Conservation (phyloP, 1,140 invertebrate species). For the Musca vetustissima region DNA sequence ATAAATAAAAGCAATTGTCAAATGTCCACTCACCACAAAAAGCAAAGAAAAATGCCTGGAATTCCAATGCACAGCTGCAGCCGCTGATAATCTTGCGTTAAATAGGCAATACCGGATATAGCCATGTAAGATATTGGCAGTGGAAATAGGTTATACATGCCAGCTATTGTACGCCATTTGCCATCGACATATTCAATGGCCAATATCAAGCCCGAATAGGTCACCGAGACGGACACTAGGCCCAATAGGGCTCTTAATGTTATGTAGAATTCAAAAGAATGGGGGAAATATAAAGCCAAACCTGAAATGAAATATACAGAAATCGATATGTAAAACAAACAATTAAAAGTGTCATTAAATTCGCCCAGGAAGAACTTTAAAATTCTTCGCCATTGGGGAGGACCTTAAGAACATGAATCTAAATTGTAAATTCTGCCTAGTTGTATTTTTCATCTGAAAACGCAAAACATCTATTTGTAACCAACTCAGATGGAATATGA, state of each 20-base stretch:
- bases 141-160: slow-evolving; percentile 73
- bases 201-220: slow-evolving; percentile 72
- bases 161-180: slow-evolving; percentile 72
- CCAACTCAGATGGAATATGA: no score
- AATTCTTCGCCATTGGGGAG: no score
- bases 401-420: no score
- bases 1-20: not conserved
- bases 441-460: no score
- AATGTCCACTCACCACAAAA: slow-evolving; percentile 62
- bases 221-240: slow-evolving; percentile 71
- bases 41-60: slow-evolving; percentile 67
- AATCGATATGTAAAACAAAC: not conserved
- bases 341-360: no score
- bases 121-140: slow-evolving; percentile 72
- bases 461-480: no score
- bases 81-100: slow-evolving; percentile 71
- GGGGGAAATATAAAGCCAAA: slow-evolving; percentile 63
- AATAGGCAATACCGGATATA: slow-evolving; percentile 70
- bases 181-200: slow-evolving; percentile 73
- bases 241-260: slow-evolving; percentile 65
- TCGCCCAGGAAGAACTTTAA: no score
- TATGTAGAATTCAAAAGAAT: slow-evolving; percentile 67
- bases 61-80: slow-evolving; percentile 72
- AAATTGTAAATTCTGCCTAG: no score
- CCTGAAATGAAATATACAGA: slow-evolving; percentile 46